Evolutionary conservation across 2,113 vertebrate species (phyloP), one percentile per base, ranked within the genome.

Genomic region (Panthera tigris): DNA sequence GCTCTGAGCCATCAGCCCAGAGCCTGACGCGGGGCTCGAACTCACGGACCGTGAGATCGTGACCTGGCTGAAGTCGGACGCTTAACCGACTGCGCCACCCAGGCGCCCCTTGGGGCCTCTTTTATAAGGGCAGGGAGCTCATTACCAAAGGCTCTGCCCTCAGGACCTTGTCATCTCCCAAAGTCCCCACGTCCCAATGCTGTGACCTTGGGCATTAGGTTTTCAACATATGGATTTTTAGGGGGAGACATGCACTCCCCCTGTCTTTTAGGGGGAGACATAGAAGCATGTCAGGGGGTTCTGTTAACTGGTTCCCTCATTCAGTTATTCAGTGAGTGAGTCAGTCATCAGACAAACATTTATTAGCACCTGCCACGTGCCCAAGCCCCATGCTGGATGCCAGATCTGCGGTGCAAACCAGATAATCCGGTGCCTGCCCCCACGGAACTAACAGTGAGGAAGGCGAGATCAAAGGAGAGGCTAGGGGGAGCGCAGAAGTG

Each of bases 301-400:
- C 36, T 63, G 29, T 23, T 69, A 48, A 31, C 1, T 0, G 33
- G 2, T 66, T 29, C 7, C 3, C 45, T 41, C 74, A 6, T 4
- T n/a, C 84, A 27, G 25, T 55, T 23, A 2, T 11, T 52, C 31
- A 4, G 23, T 4, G 27, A 36, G 31, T 1, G 31, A 48, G 18
- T 23, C 13, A 2, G 57, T 16, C 55, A 8, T 4, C 15, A 31
- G 63, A 33, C 80, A 33, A 9, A 69, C 0, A 1, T n/a, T 65
- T 18, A 1, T 6, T 11, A 25, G 61, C 23, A 2, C 55, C 16
- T 50, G 2, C 21, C 27, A 0, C 0, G 5, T 29, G 80, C 73
- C 73, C 63, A 52, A 29, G 27, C 45, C n/a, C 61, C 55, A 3
- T 1, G 57, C 73, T 14, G 71, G 16, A 36, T 0, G 0, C 86